Percentiles rank a stretch among this genome's conserved stretches.
These are phyloP conservation scores for Crypturellus undulatus DNA, from an alignment of 2,113 vertebrate genomes.

Conservation along the genomic window DNA sequence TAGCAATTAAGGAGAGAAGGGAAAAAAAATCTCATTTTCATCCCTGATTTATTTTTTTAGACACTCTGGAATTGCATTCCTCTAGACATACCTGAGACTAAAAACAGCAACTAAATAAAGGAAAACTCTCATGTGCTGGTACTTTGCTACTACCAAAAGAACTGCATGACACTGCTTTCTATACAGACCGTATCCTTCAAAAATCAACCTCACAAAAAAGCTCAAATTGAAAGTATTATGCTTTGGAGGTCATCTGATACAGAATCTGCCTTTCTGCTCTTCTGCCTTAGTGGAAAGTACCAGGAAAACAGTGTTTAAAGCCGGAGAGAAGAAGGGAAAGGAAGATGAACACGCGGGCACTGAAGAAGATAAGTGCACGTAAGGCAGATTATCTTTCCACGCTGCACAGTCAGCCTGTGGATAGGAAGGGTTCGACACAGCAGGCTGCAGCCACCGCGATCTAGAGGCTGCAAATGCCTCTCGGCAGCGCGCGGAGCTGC, in stretches of 20 bases:
- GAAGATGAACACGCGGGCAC: not conserved
- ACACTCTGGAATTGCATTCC: not conserved
- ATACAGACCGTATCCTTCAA: not conserved
- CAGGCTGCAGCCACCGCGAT: slow-evolving; percentile 60
- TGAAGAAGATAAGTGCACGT: slow-evolving; percentile 14
- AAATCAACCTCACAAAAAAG: not conserved
- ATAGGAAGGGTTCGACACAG: slow-evolving; percentile 53
- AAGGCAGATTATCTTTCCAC: slow-evolving; percentile 52
- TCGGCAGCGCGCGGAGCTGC: slow-evolving; percentile 40
- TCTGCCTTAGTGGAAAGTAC: not conserved
- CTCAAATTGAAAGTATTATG: slow-evolving; percentile 39
- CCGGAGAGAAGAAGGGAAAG: not conserved
- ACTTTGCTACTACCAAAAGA: not conserved
- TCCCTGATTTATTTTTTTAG: not conserved
- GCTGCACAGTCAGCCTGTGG: slow-evolving; percentile 37
- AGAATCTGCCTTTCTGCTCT: not conserved
- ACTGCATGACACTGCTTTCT: not conserved
- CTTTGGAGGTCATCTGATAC: slow-evolving; percentile 5
- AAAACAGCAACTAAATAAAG: not conserved
- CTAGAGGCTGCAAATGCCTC: slow-evolving; percentile 57
- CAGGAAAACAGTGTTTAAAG: not conserved
- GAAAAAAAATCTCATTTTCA: not conserved
- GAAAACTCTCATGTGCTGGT: not conserved
- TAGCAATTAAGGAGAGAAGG: fast-evolving
- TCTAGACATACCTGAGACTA: not conserved